These are phyloP conservation scores for Podiceps cristatus DNA, from an alignment of 2,113 vertebrate genomes.

Conservation along the genomic window DNA sequence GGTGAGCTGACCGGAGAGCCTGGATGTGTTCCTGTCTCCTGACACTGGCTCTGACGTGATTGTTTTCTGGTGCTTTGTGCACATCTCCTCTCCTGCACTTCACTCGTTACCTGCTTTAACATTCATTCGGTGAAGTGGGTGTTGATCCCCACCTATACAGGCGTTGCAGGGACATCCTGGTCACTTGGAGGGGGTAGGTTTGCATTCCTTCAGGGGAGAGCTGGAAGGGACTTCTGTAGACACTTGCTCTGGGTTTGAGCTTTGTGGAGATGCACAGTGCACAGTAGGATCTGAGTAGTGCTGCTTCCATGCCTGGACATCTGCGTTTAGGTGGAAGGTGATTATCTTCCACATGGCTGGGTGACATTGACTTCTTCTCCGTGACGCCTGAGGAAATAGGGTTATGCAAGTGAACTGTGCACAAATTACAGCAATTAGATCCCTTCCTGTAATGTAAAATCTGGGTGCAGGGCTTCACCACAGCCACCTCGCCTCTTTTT, in stretches of 20 bases:
- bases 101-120: not conserved
- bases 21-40: not conserved
- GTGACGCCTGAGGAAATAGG: not conserved
- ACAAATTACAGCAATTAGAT: not conserved
- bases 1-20: not conserved
- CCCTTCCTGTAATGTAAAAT: not conserved
- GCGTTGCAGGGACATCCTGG: not conserved
- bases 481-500: not conserved
- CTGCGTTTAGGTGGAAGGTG: not conserved
- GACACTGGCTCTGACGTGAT: fast-evolving
- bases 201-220: not conserved
- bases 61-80: not conserved
- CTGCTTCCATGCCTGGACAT: not conserved
- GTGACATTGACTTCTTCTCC: not conserved
- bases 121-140: fast-evolving
- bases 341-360: not conserved
- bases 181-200: not conserved
- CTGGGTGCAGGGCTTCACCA: fast-evolving
- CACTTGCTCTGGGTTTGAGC: not conserved
- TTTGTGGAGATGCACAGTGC: not conserved
- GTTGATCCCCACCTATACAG: not conserved
- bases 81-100: not conserved
- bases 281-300: not conserved
- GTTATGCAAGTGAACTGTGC: not conserved
- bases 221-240: not conserved